Base-by-base conservation (phyloP, 2,888 invertebrate genomes). In the Sarcophaga carnaria region DNA sequence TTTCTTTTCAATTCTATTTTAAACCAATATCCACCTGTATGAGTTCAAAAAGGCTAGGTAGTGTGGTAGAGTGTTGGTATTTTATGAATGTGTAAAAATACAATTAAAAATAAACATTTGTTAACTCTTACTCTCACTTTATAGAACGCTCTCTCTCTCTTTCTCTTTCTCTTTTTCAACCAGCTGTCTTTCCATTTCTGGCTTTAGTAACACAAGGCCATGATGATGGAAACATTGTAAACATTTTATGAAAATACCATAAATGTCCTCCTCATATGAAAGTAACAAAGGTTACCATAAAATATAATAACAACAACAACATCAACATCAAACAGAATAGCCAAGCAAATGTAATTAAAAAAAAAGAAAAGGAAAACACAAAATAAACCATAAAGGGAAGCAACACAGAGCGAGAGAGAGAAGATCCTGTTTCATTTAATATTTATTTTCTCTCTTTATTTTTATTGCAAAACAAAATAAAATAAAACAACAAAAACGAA, bases 31-130 rank as follows among this genome's bases (percentile, higher is more conserved):
- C 49, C 49, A 49, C 49, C 49, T 49, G 49, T 49, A 49, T 49
- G 49, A 49, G 37, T 37, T 49, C 4, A 11, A 49, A 49, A 49
- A 14, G 49, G 3, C 0, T 49, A 14, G 49, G 14, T 49, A 49
- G 14, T 49, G 49, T 49, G 37, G 37, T 37, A 6, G 1, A 6
- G 37, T 37, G 37, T 37, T 49, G 49, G 49, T 49, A 49, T 49
- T 49, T 49, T 37, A 49, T 49, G 49, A 49, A 17, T 6, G 37
- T 67, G 66, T 59, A 27, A 76, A 62, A 67, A 37, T 67, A 74
- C 80, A 85, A 78, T 81, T 74, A 69, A 67, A 77, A 81, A 74
- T 70, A 78, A 81, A 85, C 69, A 85, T 64, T 80, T 81, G 27
- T 69, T 74, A 69, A 63, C 54, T 67, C 67, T 25, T 47, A 70